Base-by-base conservation (phyloP, 2,888 invertebrate species). In the Papilio protenor region DNA sequence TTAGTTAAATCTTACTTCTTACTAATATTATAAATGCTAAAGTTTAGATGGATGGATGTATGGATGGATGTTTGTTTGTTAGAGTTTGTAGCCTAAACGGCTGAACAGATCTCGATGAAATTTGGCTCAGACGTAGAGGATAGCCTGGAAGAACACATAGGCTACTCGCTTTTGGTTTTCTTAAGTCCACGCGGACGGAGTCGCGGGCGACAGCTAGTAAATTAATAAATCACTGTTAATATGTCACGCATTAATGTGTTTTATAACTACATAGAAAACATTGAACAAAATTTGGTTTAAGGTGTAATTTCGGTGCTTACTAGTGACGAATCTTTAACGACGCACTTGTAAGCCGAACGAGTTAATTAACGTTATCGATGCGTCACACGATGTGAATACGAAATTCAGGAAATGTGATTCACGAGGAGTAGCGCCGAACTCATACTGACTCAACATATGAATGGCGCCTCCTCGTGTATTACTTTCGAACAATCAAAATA, bases 401-500 rank as follows among this genome's bases (percentile, higher is more conserved):
- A 59, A 59, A 76, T 71, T 76, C 61, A 76, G 71, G 76, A 71
- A 76, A 33, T 61, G 18, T 72, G 76, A 76, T 71, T 76, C 76
- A 72, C 61, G 14, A 40, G 27, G 57, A 18, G 76, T 27, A 61
- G 52, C 45, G 40, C 61, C 49, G 18, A 49, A 71, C 59, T 61
- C 49, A 64, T 49, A 71, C 71, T 61, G 59, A 72, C 71, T 71
- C 71, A 71, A 27, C 49, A 71, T 21, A 49, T 64, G 71, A 71
- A 61, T 73, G 73, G 27, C 45, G 45, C 45, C 59, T 47, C 27
- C 11, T n/a, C n/a, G 6, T 45, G n/a, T 55, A n/a, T n/a, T 40
- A 33, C 16, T 64, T 64, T 11, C 16, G n/a, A 66, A 40, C 11
- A 69, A 45, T 69, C 66, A 45, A 69, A 69, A 69, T 69, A 69